phyloP scores from a whole-genome alignment of 2,888 invertebrate genomes.

The Eilema griseolum region DNA sequence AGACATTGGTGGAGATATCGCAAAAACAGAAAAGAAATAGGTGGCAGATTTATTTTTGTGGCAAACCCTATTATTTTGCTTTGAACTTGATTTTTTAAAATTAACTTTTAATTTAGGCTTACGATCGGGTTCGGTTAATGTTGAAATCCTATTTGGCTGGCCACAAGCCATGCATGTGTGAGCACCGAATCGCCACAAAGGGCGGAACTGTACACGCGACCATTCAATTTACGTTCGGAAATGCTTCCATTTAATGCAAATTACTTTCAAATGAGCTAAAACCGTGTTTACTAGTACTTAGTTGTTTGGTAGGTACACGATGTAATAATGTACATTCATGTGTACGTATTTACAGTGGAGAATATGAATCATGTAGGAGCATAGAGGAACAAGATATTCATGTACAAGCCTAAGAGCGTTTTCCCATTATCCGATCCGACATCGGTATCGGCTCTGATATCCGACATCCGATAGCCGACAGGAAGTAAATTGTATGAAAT shows the following conservation, averaged over 20 bases:
- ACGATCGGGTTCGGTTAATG: neutral
- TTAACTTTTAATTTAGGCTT: neutral
- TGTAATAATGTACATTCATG: neutral
- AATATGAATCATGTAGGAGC: too few relatives aligned
- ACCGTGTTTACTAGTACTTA: neutral
- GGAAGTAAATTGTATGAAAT: too few relatives aligned
- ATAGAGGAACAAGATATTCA: too few relatives aligned
- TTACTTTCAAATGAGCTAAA: conserved; percentile 13
- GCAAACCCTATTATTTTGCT: too few relatives aligned
- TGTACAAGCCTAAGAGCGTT: too few relatives aligned
- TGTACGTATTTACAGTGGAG: neutral
- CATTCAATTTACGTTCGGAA: conserved; percentile 11
- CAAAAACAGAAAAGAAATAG: too few relatives aligned
- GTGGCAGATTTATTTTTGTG: too few relatives aligned
- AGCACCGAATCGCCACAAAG: neutral
- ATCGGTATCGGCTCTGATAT: too few relatives aligned
- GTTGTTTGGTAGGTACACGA: neutral
- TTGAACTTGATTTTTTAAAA: neutral
- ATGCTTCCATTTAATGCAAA: conserved; percentile 11
- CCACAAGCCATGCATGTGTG: neutral
- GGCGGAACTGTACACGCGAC: conserved; percentile 6
- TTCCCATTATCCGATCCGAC: too few relatives aligned
- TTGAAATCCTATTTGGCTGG: neutral
- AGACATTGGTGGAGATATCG: too few relatives aligned
- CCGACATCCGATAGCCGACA: too few relatives aligned